These are phyloP conservation scores for Isurus oxyrinchus DNA, from an alignment of 2,113 vertebrate genomes.

Conservation along the genomic window DNA sequence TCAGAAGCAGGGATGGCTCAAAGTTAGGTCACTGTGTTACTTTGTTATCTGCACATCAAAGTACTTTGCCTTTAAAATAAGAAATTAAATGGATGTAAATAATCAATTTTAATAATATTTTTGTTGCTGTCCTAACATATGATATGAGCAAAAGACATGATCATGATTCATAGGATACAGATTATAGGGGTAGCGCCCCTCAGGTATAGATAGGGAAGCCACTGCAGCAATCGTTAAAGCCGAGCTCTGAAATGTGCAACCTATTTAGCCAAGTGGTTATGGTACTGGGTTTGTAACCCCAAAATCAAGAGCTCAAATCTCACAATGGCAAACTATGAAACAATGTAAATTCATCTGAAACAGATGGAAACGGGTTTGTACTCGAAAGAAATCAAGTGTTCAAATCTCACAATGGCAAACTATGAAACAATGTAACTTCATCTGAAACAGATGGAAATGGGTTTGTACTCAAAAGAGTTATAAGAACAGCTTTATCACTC, in stretches of 20 bases:
- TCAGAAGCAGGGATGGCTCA: background rate
- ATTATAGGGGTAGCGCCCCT: background rate
- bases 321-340: too few relatives aligned
- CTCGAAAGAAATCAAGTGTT: too few relatives aligned
- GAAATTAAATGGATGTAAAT: conserved; percentile 17
- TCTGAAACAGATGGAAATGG: too few relatives aligned
- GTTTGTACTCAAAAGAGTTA: too few relatives aligned
- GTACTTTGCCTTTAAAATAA: background rate
- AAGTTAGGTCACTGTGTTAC: background rate
- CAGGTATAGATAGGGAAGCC: background rate
- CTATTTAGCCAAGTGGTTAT: too few relatives aligned
- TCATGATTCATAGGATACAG: background rate
- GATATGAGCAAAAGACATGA: background rate
- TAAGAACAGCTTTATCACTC: background rate
- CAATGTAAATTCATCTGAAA: too few relatives aligned
- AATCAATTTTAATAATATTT: background rate
- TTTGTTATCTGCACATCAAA: conserved; percentile 1
- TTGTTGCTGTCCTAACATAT: background rate
- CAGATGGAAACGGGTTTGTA: too few relatives aligned
- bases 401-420: too few relatives aligned
- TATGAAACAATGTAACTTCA: too few relatives aligned
- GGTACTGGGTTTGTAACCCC: too few relatives aligned
- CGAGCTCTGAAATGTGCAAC: background rate
- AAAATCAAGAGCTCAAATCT: too few relatives aligned
- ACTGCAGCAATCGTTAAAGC: background rate